Percentiles rank a stretch among this genome's conserved stretches.
Conservation (phyloP, 2,797 vertebrate species). For the Gymnodraco acuticeps region DNA sequence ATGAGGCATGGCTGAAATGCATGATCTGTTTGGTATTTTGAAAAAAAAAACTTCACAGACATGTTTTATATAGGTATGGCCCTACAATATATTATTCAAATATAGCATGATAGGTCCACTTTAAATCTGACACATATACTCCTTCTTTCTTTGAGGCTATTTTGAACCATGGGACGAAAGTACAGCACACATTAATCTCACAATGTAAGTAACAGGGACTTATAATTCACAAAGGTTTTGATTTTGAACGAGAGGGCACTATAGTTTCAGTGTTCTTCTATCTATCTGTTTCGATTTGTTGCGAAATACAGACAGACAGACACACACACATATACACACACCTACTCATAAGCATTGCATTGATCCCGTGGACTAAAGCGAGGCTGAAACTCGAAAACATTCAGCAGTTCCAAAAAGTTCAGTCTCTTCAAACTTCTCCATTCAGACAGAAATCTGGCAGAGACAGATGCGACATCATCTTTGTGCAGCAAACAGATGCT, state of each 20-base stretch:
- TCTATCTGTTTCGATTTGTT: slow-evolving; percentile 18
- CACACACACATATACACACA: too few species aligned
- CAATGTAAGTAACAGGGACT: background rate
- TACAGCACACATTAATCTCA: slow-evolving; percentile 1
- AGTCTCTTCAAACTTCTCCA: slow-evolving; percentile 26
- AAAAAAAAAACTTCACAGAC: too few species aligned
- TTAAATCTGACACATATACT: background rate
- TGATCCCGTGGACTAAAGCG: slow-evolving; percentile 14
- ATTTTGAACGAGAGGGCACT: background rate
- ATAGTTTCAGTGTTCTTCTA: background rate
- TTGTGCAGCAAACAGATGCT: slow-evolving; percentile 35
- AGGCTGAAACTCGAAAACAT: slow-evolving; percentile 20
- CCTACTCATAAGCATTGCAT: background rate
- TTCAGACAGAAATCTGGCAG: slow-evolving; percentile 32
- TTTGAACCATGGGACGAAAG: background rate
- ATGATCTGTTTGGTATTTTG: too few species aligned
- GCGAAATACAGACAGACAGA: slow-evolving; percentile 14
- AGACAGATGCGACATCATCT: slow-evolving; percentile 36
- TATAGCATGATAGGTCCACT: too few species aligned
- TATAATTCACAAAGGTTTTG: too few species aligned
- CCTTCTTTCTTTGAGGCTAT: background rate
- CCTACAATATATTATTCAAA: too few species aligned
- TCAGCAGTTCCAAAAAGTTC: slow-evolving; percentile 27
- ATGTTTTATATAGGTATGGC: too few species aligned
- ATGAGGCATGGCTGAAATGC: too few species aligned